Evolutionary conservation across 2,888 invertebrate genomes (phyloP), one percentile per base, ranked within the genome.

Genomic region (Keiferia lycopersicella): DNA sequence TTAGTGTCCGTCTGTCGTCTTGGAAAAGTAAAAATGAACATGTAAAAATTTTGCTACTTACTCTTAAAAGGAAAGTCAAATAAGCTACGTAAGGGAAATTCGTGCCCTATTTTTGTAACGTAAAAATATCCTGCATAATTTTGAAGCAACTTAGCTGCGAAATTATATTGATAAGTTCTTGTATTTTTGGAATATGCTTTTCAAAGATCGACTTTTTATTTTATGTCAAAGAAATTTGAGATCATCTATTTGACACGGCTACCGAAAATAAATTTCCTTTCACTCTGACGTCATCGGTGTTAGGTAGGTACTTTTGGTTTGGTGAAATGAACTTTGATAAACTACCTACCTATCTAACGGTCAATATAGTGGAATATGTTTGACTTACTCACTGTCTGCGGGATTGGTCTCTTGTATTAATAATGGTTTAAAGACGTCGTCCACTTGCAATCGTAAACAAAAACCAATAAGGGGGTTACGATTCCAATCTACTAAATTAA

Each of bases 401-500:
- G 58, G 18, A 16, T 34, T 22, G 41, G 38, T 71, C 75, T 73
- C 70, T 75, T 74, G 69, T 70, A 71, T 74, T 78, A 79, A n/a
- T 26, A 26, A 77, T 76, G 73, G 76, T 74, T 77, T 77, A 71
- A 80, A 82, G 83, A 74, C 78, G 77, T 75, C 79, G 77, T 81
- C 78, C 75, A 74, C 74, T 76, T 79, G 68, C 79, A 83, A 82
- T 85, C 87, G 83, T 88, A 87, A 89, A 88, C 84, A 85, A 83
- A 79, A 84, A 80, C 86, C 86, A 85, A 88, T 87, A 86, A 83
- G 81, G 57, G 75, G 75, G 88, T 89, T 88, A 88, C 87, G 88
- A 88, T 87, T 85, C 77, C 80, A 84, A 86, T 87, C 83, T 82
- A 81, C 83, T 80, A 83, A 87, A 89, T 90, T 88, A 89, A 87